Conservation (phyloP, 2,797 vertebrate genomes). For the Sebastes umbrosus region DNA sequence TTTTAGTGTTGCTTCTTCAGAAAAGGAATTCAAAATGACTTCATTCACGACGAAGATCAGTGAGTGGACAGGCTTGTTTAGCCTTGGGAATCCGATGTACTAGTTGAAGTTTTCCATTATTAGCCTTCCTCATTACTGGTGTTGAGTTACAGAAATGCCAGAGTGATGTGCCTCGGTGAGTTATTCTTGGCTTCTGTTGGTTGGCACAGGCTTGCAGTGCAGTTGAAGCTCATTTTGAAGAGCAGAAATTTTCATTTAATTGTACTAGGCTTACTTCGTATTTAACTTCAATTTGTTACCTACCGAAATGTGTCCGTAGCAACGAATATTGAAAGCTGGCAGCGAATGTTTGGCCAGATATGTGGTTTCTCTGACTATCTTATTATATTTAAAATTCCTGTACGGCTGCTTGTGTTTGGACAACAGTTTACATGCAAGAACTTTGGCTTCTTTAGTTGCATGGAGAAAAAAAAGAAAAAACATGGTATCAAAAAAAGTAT, state of each 20-base stretch:
- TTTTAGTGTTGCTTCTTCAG: not conserved
- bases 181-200: conserved; percentile 38
- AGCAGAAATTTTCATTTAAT: not conserved
- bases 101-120: conserved; percentile 30
- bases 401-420: not conserved
- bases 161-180: conserved; percentile 4
- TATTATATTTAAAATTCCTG: not conserved
- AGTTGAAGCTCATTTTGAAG: conserved; percentile 7
- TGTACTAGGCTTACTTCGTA: not conserved
- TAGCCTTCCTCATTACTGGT: conserved; percentile 8
- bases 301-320: not conserved
- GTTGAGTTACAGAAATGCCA: conserved; percentile 55
- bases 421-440: not conserved
- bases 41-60: not conserved
- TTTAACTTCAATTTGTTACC: not conserved
- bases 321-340: not conserved
- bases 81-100: not conserved
- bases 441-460: not conserved
- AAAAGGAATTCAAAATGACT: not conserved
- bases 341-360: not conserved
- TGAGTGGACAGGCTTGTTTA: not conserved
- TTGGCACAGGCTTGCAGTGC: not conserved
- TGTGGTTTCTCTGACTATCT: not conserved
- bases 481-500: not conserved
- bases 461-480: not conserved